Evolutionary conservation across 2,888 invertebrate genomes (phyloP).

Genomic region (Eristalis pertinax): DNA sequence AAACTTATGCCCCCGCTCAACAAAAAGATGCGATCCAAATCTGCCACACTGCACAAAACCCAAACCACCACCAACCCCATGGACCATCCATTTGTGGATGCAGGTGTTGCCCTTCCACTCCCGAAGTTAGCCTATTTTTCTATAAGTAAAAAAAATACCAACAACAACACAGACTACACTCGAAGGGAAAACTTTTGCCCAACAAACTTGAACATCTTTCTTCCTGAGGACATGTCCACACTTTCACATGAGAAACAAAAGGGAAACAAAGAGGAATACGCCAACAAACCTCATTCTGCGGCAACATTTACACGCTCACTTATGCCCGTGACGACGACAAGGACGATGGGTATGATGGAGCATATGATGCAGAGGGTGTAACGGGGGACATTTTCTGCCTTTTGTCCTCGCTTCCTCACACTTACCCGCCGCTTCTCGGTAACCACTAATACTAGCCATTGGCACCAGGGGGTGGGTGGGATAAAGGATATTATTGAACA

Average conservation of each 20-base stretch:
- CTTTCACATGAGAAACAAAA: slow-evolving; percentile 7
- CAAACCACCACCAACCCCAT: background rate
- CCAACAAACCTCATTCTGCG: slow-evolving; percentile 3
- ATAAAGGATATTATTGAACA: slow-evolving; percentile 45
- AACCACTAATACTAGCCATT: slow-evolving; percentile 46
- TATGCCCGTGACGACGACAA: slow-evolving; percentile 1
- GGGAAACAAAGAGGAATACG: background rate
- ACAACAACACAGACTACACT: background rate
- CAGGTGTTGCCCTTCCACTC: slow-evolving; percentile 32
- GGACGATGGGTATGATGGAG: background rate
- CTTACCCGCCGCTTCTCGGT: background rate
- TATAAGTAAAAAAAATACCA: background rate
- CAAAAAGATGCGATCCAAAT: slow-evolving; percentile 13
- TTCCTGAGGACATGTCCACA: slow-evolving; percentile 35
- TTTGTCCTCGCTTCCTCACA: slow-evolving; percentile 22
- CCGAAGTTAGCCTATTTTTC: slow-evolving; percentile 25
- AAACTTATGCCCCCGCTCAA: slow-evolving; percentile 13
- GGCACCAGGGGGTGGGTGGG: background rate
- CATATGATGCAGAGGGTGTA: background rate
- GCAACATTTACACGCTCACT: slow-evolving; percentile 33
- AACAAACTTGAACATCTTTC: background rate
- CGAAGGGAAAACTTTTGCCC: background rate
- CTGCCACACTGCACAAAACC: slow-evolving; percentile 40
- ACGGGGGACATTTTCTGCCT: background rate
- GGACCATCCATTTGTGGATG: background rate